Base-by-base conservation (phyloP, 2,797 vertebrate genomes). In the Xiphorhynchus erythropygius region DNA sequence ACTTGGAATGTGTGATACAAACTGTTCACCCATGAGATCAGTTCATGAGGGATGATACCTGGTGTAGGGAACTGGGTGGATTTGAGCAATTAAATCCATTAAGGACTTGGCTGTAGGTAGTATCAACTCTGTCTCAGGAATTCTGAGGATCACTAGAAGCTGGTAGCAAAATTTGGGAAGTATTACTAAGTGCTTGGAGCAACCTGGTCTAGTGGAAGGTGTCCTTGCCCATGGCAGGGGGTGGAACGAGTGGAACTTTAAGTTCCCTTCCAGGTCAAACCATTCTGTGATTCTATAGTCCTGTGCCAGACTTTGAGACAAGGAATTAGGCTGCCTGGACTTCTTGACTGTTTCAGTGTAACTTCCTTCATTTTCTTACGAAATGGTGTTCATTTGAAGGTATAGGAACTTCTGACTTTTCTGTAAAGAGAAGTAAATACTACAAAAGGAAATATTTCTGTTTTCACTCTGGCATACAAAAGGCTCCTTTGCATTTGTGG, bases 41-140 rank as follows among this genome's bases (percentile, higher is more conserved):
- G 25, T 8, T 44, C 18, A 2, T 42, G 55, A 25, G 57, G 68
- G 33, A 15, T 44, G 59, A 18, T 22, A 5, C 1, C 1, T 27
- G 4, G n/a, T 25, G 62, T 18, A 14, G 57, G 53, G 55, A 32
- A 39, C 0, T 0, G 3, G 24, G 11, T 75, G 33, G 21, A 56
- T 67, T 37, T 49, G 41, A 41, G 68, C 33, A 32, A 9, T 60
- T 56, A 21, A 57, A 75, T 23, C 13, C 8, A 1, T 10, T 3
- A 32, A 64, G 50, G 37, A 18, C 22, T 27, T 42, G 24, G 55
- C 65, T 1, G 0, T 49, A 1, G 2, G 0, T 22, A 7, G 37
- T 15, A 9, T 67, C 69, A 47, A 11, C 22, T 42, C 11, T 78
- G 19, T 24, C 3, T 63, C 21, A 53, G 76, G 63, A 49, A 28